Percentiles rank a stretch among this genome's conserved stretches.
Evolutionary conservation across 2,113 vertebrate species (phyloP).

Genomic region (Corythaixoides concolor): DNA sequence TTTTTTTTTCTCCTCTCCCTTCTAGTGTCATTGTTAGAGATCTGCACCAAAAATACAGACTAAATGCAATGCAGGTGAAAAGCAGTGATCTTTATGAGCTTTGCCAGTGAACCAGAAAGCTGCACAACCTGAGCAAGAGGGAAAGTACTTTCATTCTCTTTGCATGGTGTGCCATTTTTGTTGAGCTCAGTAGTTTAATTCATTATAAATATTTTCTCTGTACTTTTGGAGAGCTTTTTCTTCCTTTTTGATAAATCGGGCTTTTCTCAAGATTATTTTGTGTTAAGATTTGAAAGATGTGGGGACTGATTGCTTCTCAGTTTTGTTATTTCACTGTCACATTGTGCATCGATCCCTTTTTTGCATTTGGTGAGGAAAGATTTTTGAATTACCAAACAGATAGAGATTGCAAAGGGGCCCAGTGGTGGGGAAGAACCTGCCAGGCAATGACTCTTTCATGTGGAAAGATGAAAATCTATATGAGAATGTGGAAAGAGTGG

Average conservation of each 20-base stretch:
- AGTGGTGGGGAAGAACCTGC: neutral
- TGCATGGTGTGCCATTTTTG: neutral
- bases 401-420: neutral
- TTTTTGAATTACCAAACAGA: neutral
- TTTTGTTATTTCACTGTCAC: neutral
- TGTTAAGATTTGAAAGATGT: neutral
- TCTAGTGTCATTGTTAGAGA: constrained; percentile 48
- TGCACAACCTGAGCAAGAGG: constrained; percentile 18
- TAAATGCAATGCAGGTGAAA: constrained; percentile 46
- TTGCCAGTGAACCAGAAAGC: constrained; percentile 57
- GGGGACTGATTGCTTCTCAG: neutral
- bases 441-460: neutral
- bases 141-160: constrained; percentile 47
- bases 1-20: neutral
- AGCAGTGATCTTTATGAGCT: constrained; percentile 59
- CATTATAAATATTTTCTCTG: constrained; percentile 1
- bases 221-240: neutral
- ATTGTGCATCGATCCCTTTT: neutral
- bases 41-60: neutral
- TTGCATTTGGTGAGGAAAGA: neutral
- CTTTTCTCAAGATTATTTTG: neutral
- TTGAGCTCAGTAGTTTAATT: neutral
- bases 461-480: neutral
- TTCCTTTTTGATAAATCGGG: neutral
- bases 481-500: neutral